Evolutionary conservation across 1,140 invertebrate species (phyloP), one percentile per base, ranked within the genome.

Genomic region (Papilio dardanus): DNA sequence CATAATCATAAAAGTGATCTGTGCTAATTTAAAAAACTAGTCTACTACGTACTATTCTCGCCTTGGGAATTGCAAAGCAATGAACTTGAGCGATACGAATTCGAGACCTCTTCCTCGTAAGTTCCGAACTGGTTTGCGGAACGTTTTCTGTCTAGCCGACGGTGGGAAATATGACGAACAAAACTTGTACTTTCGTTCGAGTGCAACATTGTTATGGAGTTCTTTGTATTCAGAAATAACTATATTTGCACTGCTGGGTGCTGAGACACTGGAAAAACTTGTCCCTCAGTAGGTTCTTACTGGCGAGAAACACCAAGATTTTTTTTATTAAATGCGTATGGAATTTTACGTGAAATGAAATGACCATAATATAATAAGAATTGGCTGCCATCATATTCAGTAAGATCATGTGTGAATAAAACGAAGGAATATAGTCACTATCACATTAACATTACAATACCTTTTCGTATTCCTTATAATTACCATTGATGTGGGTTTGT

Each of bases 81-180:
- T 62, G 54, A 62, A 62, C 54, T 62, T 62, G 54, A 62, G 54
- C 54, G 16, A 21, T 54, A 58, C 54, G 24, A 62, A 30, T 62
- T 62, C 54, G 12, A 28, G 54, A 62, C 54, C 24, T 62, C 54
- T 62, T 62, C 54, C 54, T 62, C 24, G 54, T 62, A 62, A 62
- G 24, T 62, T 58, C 24, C 24, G 54, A 62, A 62, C 54, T 62
- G 54, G 54, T 62, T 62, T 62, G 54, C 24, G 24, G 54, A 62
- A 62, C 54, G 54, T 62, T 28, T 62, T 28, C 12, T 62, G 54
- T 62, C 54, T 62, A 62, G 21, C 54, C 54, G 30, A 14, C 54
- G 54, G 24, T 62, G 54, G 10, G 24, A 54, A 62, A 62, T 28
- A 62, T 50, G 46, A 50, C 24, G 54, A 30, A 62, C 12, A 62